A percentile compares a stretch with the other conserved stretches of the same genome.
These are phyloP conservation scores for Adrianichthys oophorus DNA, from an alignment of 2,797 vertebrate genomes.

Conservation along the genomic window DNA sequence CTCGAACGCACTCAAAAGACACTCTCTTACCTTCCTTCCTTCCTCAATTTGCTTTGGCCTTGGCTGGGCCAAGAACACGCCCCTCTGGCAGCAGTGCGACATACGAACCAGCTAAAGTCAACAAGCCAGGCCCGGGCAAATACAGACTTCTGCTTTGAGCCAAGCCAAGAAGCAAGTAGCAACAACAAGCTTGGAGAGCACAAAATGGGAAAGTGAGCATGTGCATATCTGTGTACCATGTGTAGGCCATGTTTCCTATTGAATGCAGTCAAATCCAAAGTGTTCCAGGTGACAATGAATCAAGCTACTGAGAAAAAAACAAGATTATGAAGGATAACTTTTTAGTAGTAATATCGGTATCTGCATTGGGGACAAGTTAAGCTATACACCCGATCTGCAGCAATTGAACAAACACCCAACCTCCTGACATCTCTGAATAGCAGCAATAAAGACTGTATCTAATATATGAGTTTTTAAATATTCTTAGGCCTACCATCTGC, in stretches of 20 bases:
- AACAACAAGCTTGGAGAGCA: slow-evolving; percentile 43
- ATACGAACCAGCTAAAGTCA: slow-evolving; percentile 72
- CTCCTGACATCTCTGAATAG: too few species aligned
- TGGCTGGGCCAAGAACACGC: slow-evolving; percentile 48
- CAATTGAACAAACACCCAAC: too few species aligned
- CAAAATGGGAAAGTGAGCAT: neutral
- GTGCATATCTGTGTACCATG: slow-evolving; percentile 4
- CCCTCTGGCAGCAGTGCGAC: slow-evolving; percentile 64
- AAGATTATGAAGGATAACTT: slow-evolving; percentile 4
- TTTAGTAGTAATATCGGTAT: slow-evolving; percentile 1
- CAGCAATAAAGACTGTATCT: too few species aligned
- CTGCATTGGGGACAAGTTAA: too few species aligned
- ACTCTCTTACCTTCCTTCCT: slow-evolving; percentile 46
- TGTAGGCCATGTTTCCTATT: slow-evolving; percentile 5
- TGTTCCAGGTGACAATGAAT: slow-evolving; percentile 1
- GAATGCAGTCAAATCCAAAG: neutral
- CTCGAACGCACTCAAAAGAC: slow-evolving; percentile 29
- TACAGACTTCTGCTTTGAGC: slow-evolving; percentile 34
- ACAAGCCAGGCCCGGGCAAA: slow-evolving; percentile 70
- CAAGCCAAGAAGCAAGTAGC: slow-evolving; percentile 43
- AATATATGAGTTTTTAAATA: too few species aligned
- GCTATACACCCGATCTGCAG: too few species aligned
- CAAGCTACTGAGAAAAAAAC: neutral
- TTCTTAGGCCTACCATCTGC: too few species aligned
- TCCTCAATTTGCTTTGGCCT: slow-evolving; percentile 53